Conservation (phyloP, 2,888 invertebrate species). For the Epirrhoe tristata region DNA sequence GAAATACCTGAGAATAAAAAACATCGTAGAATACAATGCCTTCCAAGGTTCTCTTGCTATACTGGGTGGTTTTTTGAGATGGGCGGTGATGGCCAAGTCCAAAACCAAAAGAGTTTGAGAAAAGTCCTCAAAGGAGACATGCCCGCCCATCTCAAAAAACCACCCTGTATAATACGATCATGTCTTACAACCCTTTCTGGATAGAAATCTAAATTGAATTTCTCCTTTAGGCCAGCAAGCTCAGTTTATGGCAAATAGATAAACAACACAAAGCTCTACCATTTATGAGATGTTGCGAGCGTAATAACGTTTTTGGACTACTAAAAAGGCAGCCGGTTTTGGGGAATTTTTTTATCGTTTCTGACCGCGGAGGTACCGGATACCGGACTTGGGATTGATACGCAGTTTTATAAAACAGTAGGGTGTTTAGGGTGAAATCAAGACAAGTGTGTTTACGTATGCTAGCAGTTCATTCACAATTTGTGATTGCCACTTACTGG, state of each 20-base stretch:
- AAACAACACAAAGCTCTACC: conserved; percentile 38
- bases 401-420: not conserved
- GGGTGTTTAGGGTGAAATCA: not conserved
- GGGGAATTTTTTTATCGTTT: conserved; percentile 40
- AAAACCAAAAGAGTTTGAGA: too few species aligned
- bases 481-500: too few species aligned
- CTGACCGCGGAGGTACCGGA: not conserved
- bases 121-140: too few species aligned
- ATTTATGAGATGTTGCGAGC: conserved; percentile 33
- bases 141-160: too few species aligned
- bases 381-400: conserved; percentile 13
- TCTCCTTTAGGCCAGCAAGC: conserved; percentile 9
- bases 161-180: not conserved
- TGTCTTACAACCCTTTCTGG: not conserved
- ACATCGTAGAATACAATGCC: too few species aligned
- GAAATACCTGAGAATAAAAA: too few species aligned
- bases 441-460: not conserved
- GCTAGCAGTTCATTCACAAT: not conserved
- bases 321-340: conserved; percentile 34
- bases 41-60: not conserved
- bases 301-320: conserved; percentile 38
- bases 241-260: conserved; percentile 30
- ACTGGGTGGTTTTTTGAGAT: too few species aligned
- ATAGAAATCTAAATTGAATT: conserved; percentile 20
- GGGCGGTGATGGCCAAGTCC: too few species aligned